Conservation (phyloP, 2,888 invertebrate genomes). For the Fabriciana adippe region DNA sequence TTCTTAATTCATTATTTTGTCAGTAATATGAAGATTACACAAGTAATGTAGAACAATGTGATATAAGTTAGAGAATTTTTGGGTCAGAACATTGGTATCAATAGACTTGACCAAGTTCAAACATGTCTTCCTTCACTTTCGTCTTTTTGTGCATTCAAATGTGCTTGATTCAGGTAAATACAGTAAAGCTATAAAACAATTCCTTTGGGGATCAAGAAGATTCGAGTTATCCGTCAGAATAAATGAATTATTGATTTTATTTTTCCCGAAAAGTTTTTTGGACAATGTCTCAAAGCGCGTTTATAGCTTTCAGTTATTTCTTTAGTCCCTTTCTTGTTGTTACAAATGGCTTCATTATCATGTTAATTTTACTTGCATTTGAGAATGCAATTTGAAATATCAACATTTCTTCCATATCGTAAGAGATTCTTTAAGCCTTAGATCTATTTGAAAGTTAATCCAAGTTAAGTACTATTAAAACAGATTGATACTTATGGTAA, state of each 20-base stretch:
- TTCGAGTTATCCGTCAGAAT: too few species aligned
- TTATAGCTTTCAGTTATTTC: not conserved
- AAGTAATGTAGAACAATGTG: not conserved
- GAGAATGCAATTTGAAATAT: too few species aligned
- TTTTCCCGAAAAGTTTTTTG: too few species aligned
- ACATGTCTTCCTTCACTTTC: constrained; percentile 49
- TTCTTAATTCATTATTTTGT: constrained; percentile 17
- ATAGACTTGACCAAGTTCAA: not conserved
- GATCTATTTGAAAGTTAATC: not conserved
- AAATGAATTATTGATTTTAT: too few species aligned
- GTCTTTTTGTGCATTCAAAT: constrained; percentile 51
- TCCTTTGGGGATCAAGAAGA: too few species aligned
- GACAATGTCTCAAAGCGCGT: too few species aligned
- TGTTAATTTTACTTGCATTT: too few species aligned
- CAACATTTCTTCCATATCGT: too few species aligned
- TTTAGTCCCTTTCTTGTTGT: not conserved
- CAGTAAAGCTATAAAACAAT: too few species aligned
- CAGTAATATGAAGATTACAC: not conserved
- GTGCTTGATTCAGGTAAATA: constrained; percentile 53
- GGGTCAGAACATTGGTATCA: not conserved
- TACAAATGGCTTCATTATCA: too few species aligned
- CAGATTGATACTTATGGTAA: not conserved
- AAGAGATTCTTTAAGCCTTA: too few species aligned
- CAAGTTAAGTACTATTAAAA: not conserved
- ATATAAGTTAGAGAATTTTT: constrained; percentile 7